A percentile compares a stretch with the other conserved stretches of the same genome.
phyloP scores from a whole-genome alignment of 2,888 invertebrate species.

The Pediacus dermestoides region DNA sequence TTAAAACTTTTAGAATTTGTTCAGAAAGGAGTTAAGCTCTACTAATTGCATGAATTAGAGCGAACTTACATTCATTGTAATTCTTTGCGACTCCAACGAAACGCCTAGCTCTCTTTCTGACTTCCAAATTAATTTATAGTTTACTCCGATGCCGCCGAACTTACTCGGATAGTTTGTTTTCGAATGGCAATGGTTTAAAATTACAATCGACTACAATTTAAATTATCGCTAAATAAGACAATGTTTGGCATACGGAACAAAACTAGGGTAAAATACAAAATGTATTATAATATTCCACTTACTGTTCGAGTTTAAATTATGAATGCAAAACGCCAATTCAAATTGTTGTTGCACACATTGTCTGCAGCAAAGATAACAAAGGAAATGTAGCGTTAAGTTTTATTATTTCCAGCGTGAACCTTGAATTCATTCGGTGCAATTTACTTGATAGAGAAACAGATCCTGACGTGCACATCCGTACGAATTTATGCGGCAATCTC shows the following conservation, averaged over 20 bases:
- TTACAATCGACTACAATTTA: too few relatives aligned
- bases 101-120: slow-evolving; percentile 24
- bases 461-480: slow-evolving; percentile 2
- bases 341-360: slow-evolving; percentile 7
- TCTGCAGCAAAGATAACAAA: slow-evolving; percentile 11
- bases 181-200: slow-evolving; percentile 22
- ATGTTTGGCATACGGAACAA: too few relatives aligned
- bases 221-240: too few relatives aligned
- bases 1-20: slow-evolving; percentile 49
- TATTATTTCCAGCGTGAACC: slow-evolving; percentile 14
- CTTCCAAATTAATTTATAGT: slow-evolving; percentile 43
- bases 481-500: slow-evolving; percentile 3
- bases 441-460: slow-evolving; percentile 6
- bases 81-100: slow-evolving; percentile 42
- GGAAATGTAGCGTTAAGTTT: slow-evolving; percentile 18
- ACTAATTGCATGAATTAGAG: slow-evolving; percentile 50
- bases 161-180: slow-evolving; percentile 22
- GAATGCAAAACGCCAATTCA: slow-evolving; percentile 2
- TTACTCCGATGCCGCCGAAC: slow-evolving; percentile 22
- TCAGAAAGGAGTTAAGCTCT: slow-evolving; percentile 45
- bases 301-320: not conserved
- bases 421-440: slow-evolving; percentile 3
- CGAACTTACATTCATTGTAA: slow-evolving; percentile 49
- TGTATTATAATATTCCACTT: not conserved
- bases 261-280: too few relatives aligned